phyloP scores from a whole-genome alignment of 1,140 invertebrate genomes.

The Nylanderia fulva region DNA sequence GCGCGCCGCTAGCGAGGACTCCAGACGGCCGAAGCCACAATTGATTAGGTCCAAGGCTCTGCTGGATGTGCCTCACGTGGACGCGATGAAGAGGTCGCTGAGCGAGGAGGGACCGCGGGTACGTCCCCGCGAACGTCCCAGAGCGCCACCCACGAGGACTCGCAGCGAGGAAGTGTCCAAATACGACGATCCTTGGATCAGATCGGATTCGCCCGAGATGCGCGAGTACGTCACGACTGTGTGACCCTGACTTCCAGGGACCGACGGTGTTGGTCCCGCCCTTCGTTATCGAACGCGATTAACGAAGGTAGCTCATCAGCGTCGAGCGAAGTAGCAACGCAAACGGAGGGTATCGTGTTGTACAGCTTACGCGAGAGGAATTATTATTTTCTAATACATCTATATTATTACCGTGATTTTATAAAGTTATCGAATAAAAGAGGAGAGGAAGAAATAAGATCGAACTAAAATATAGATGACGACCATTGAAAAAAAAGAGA shows the following conservation, averaged over 20 bases:
- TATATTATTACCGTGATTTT: conserved; percentile 29
- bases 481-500: too few relatives aligned
- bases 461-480: background rate
- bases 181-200: conserved; percentile 78
- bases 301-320: background rate
- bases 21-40: conserved; percentile 77
- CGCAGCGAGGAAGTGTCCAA: conserved; percentile 82
- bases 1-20: conserved; percentile 80
- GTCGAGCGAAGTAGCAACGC: conserved; percentile 1
- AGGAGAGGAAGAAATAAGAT: background rate
- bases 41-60: conserved; percentile 81
- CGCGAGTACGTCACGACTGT: conserved; percentile 85
- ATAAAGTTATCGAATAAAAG: conserved; percentile 40
- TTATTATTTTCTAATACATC: conserved; percentile 55
- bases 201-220: conserved; percentile 75
- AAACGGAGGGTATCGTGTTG: conserved; percentile 25
- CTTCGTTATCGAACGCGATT: conserved; percentile 3
- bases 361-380: conserved; percentile 28
- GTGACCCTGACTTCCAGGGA: conserved; percentile 61
- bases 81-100: conserved; percentile 80
- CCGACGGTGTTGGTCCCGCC: conserved; percentile 8
- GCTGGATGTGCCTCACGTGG: conserved; percentile 79
- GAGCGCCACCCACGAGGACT: conserved; percentile 78
- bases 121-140: conserved; percentile 67
- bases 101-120: conserved; percentile 83